phyloP scores from a whole-genome alignment of 2,113 vertebrate species.

The Polypterus senegalus region DNA sequence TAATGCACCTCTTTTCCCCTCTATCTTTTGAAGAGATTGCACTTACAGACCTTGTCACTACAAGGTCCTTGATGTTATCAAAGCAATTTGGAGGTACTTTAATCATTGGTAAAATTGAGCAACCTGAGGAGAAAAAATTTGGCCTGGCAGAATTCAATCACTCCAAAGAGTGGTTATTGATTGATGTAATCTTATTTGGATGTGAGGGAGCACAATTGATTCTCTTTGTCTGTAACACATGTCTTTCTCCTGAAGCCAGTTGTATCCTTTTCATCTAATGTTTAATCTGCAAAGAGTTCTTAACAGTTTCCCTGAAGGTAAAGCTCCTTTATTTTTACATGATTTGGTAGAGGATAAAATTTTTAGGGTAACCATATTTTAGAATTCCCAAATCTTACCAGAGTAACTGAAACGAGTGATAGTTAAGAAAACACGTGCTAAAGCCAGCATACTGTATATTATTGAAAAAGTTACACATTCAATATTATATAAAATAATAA shows the following conservation, averaged over 20 bases:
- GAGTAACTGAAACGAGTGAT: no score
- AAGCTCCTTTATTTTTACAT: conserved; percentile 16
- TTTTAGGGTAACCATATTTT: conserved; percentile 1
- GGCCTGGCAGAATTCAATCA: conserved; percentile 52
- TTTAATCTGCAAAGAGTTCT: conserved; percentile 43
- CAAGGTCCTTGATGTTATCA: conserved; percentile 65
- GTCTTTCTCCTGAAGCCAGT: conserved; percentile 45
- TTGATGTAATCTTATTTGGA: conserved; percentile 67
- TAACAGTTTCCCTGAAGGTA: conserved; percentile 22
- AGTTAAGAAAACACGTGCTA: no score
- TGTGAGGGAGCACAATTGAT: conserved; percentile 50
- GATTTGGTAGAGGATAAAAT: not conserved
- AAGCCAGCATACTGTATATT: no score
- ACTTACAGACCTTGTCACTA: conserved; percentile 48
- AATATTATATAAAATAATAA: no score
- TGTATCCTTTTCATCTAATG: conserved; percentile 49
- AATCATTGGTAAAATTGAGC: conserved; percentile 65
- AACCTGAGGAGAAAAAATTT: conserved; percentile 37
- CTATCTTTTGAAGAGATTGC: conserved; percentile 42
- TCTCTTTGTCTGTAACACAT: conserved; percentile 51
- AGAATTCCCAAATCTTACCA: not conserved
- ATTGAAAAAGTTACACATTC: no score
- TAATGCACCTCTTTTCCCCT: conserved; percentile 28
- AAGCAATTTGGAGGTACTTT: conserved; percentile 59
- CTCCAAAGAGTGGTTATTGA: conserved; percentile 65